phyloP scores from a whole-genome alignment of 2,797 vertebrate species.

The Coreius guichenoti region DNA sequence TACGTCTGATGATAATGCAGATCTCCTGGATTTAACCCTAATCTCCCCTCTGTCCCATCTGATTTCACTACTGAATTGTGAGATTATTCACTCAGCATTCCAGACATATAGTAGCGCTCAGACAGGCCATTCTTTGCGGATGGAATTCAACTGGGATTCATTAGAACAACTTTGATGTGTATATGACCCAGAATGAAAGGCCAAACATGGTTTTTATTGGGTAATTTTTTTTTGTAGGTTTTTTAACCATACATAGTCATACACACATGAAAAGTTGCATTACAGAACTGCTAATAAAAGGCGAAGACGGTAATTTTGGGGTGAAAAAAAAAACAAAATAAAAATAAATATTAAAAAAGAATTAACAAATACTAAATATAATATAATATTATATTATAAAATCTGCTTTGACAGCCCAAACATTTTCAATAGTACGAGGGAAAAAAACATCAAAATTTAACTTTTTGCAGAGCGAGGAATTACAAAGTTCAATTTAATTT shows the following conservation, averaged over 20 bases:
- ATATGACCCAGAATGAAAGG: background rate
- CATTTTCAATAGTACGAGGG: background rate
- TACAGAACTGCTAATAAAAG: background rate
- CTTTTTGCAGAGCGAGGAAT: background rate
- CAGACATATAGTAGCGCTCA: background rate
- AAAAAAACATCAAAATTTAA: background rate
- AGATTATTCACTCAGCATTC: background rate
- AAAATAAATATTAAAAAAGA: no score
- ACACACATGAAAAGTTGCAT: background rate
- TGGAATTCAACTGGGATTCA: background rate
- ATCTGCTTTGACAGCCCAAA: background rate
- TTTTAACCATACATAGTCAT: background rate
- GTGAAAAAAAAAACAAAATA: no score
- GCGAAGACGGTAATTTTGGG: background rate
- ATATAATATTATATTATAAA: background rate
- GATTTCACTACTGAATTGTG: conserved; percentile 13
- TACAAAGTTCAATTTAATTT: background rate
- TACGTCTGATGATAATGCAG: background rate
- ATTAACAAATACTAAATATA: background rate
- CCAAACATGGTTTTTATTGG: background rate
- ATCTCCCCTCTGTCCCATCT: background rate
- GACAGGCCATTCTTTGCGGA: background rate
- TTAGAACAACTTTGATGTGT: conserved; percentile 21
- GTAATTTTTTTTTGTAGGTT: background rate
- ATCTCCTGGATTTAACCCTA: conserved; percentile 6